Evolutionary conservation across 2,888 invertebrate species (phyloP), one percentile per base, ranked within the genome.

Genomic region (Polydrusus cervinus): DNA sequence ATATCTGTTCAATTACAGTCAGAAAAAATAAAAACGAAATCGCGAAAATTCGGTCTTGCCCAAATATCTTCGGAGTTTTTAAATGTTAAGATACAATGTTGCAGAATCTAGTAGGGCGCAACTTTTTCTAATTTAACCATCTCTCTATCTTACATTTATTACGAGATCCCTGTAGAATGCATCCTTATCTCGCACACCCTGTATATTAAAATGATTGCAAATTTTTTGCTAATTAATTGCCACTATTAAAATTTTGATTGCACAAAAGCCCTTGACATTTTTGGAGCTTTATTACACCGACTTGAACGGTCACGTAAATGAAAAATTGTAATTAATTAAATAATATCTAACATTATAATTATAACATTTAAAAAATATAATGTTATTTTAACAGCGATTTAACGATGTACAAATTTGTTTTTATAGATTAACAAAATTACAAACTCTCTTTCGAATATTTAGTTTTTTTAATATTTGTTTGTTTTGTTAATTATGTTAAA

Each of bases 211-310:
- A 25, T 25, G 25, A 16, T 18, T 60, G 18, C 9, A 38, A 14
- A 3, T 38, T 60, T 38, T 16, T 14, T 18, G 16, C 16, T 60
- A 38, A 25, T 7, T 53, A 53, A 53, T 25, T n/a, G 25, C 53
- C 30, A n/a, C 20, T 14, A 14, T 30, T 55, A 34, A 55, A 55
- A 8, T 34, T n/a, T 18, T 60, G 16, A 60, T 11, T 60, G 3
- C 14, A 34, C 14, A 47, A 49, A 34, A 20, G 14, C 30, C 64
- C 64, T 25, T 64, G 64, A 64, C 64, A 64, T 64, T 64, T 64
- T 13, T 49, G 30, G 6, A 34, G 13, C 9, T 62, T 25, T 11
- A 45, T 25, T 45, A 45, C 8, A 13, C 8, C n/a, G 6, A 45
- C 16, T 43, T 45, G 14, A 16, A 13, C 20, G 10, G n/a, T 57